Conservation (phyloP, 2,113 vertebrate genomes). For the Gambusia affinis region DNA sequence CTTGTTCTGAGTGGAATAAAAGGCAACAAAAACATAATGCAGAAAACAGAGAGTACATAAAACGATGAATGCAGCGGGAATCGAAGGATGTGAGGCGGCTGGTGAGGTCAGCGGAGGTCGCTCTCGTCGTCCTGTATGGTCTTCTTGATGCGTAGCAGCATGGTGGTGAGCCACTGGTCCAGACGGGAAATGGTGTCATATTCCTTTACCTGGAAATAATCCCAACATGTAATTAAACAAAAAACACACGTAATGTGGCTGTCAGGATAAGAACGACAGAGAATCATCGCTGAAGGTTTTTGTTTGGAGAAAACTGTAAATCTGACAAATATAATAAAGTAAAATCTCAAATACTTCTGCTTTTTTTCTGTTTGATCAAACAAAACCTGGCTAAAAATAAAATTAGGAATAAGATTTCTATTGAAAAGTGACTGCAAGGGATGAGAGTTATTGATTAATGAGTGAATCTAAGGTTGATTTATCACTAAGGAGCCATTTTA, state of each 20-base stretch:
- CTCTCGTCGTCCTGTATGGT: slow-evolving; percentile 90
- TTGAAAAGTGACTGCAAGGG: too few relatives aligned
- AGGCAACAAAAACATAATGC: slow-evolving; percentile 41
- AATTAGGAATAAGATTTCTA: neutral
- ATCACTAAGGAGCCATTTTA: too few relatives aligned
- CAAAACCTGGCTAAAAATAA: too few relatives aligned
- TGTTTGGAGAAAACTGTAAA: neutral
- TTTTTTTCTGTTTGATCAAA: neutral
- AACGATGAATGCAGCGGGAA: slow-evolving; percentile 15
- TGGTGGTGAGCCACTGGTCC: slow-evolving; percentile 96
- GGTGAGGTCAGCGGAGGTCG: slow-evolving; percentile 79
- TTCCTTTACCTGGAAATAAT: slow-evolving; percentile 87
- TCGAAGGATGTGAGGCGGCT: slow-evolving; percentile 16
- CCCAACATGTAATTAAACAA: too few relatives aligned
- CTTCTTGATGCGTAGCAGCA: slow-evolving; percentile 96
- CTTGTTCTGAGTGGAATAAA: slow-evolving; percentile 17
- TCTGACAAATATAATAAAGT: neutral
- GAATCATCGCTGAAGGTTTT: too few relatives aligned
- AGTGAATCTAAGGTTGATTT: too few relatives aligned
- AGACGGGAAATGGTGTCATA: slow-evolving; percentile 91
- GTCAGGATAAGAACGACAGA: too few relatives aligned
- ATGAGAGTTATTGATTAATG: too few relatives aligned
- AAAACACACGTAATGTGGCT: too few relatives aligned
- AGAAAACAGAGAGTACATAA: slow-evolving; percentile 20
- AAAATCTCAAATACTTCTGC: neutral